These are phyloP conservation scores for Drosophila kikkawai DNA, from an alignment of 1,140 invertebrate genomes.

Conservation along the genomic window DNA sequence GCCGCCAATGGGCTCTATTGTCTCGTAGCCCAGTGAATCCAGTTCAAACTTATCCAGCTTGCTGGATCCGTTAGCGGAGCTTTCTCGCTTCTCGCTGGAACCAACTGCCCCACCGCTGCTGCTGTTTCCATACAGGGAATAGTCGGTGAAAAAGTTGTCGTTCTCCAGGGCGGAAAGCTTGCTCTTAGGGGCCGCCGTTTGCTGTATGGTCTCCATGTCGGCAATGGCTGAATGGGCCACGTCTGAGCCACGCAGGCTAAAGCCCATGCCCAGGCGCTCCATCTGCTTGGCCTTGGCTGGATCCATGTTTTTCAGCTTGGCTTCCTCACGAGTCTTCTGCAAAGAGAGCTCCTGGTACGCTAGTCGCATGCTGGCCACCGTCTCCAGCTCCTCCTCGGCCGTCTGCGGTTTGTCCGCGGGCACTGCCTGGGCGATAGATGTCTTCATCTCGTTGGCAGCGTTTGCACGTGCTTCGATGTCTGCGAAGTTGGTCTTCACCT, in stretches of 20 bases:
- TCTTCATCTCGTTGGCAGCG: slow-evolving; percentile 90
- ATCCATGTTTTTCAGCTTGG: slow-evolving; percentile 91
- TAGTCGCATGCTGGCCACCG: slow-evolving; percentile 92
- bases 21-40: slow-evolving; percentile 81
- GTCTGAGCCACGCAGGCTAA: slow-evolving; percentile 85
- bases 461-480: slow-evolving; percentile 96
- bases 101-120: slow-evolving; percentile 6
- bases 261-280: slow-evolving; percentile 96
- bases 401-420: slow-evolving; percentile 66
- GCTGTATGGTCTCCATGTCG: slow-evolving; percentile 97
- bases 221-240: slow-evolving; percentile 96
- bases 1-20: slow-evolving; percentile 79
- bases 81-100: slow-evolving; percentile 62
- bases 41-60: slow-evolving; percentile 78
- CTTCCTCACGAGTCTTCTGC: slow-evolving; percentile 92
- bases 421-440: slow-evolving; percentile 81
- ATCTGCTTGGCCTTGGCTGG: slow-evolving; percentile 95
- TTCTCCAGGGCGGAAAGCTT: slow-evolving; percentile 61
- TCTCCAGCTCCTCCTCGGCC: slow-evolving; percentile 86
- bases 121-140: slow-evolving; percentile 71
- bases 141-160: slow-evolving; percentile 85
- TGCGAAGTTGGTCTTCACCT: slow-evolving; percentile 97
- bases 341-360: slow-evolving; percentile 95
- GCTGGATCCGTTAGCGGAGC: slow-evolving; percentile 20
- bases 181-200: slow-evolving; percentile 86